Percentiles rank a stretch among this genome's conserved stretches.
Evolutionary conservation across 2,797 vertebrate genomes (phyloP).

Genomic region (Adrianichthys oophorus): DNA sequence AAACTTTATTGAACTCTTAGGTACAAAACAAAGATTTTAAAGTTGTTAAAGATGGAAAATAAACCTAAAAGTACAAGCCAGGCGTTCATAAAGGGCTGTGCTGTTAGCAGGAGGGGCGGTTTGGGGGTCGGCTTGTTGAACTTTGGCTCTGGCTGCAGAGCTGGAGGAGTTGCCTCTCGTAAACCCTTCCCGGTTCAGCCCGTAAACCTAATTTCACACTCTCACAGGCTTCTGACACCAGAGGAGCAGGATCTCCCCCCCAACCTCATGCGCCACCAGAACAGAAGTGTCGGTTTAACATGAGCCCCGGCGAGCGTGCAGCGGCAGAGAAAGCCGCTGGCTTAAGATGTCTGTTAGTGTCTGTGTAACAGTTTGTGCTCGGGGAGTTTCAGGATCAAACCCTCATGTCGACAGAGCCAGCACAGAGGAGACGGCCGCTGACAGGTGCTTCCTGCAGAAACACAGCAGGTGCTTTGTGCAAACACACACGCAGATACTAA

Average conservation of each 20-base stretch:
- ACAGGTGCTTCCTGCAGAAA: slow-evolving; percentile 79
- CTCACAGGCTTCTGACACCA: slow-evolving; percentile 21
- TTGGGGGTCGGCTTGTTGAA: slow-evolving; percentile 67
- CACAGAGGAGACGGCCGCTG: slow-evolving; percentile 55
- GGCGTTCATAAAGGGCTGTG: slow-evolving; percentile 13
- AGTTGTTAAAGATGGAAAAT: slow-evolving; percentile 8
- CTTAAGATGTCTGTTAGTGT: slow-evolving; percentile 75
- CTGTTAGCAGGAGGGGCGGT: slow-evolving; percentile 6
- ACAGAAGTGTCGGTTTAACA: slow-evolving; percentile 36
- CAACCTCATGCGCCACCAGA: neutral
- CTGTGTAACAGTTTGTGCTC: slow-evolving; percentile 70
- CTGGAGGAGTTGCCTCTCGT: slow-evolving; percentile 61
- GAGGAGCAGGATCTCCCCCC: neutral
- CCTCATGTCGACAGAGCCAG: slow-evolving; percentile 70
- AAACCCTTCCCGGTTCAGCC: slow-evolving; percentile 64
- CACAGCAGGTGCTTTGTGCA: slow-evolving; percentile 68
- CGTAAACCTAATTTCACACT: slow-evolving; percentile 67
- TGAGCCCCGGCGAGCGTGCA: slow-evolving; percentile 1
- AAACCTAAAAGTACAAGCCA: slow-evolving; percentile 5
- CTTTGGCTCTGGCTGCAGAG: slow-evolving; percentile 61
- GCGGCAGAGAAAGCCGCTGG: slow-evolving; percentile 28
- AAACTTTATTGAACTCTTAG: slow-evolving; percentile 27
- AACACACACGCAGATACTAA: slow-evolving; percentile 20
- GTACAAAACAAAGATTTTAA: slow-evolving; percentile 13
- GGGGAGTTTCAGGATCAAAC: slow-evolving; percentile 72